Percentiles rank a stretch among this genome's conserved stretches.
phyloP scores from a whole-genome alignment of 2,797 vertebrate genomes.

The Rhinogobio ventralis region DNA sequence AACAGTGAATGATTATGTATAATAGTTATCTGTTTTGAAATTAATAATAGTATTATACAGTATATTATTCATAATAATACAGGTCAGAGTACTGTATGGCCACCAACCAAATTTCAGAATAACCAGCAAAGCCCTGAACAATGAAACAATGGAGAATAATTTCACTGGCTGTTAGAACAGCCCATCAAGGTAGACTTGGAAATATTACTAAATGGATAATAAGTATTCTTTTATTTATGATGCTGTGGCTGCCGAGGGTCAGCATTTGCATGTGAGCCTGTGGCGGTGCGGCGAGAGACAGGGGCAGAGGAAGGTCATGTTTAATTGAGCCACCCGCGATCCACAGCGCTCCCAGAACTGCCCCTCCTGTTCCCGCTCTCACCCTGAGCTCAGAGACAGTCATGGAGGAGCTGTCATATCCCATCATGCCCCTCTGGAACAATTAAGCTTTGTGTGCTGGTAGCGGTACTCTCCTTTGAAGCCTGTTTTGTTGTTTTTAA shows the following conservation, averaged over 20 bases:
- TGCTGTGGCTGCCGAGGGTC: conserved; percentile 83
- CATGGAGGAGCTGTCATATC: conserved; percentile 35
- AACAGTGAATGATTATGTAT: not conserved
- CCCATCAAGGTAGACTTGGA: conserved; percentile 51
- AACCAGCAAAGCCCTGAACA: not conserved
- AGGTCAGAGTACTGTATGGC: not conserved
- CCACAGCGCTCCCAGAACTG: conserved; percentile 36
- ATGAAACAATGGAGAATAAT: conserved; percentile 47
- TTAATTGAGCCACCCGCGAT: conserved; percentile 83
- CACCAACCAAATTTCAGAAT: not conserved
- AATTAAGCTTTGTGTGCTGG: conserved; percentile 33
- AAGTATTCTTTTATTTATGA: conserved; percentile 83
- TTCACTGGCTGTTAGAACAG: conserved; percentile 49
- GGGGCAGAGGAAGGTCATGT: conserved; percentile 88
- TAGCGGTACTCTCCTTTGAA: conserved; percentile 2
- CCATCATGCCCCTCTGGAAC: conserved; percentile 46
- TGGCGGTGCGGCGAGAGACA: conserved; percentile 86
- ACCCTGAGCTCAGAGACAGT: conserved; percentile 25
- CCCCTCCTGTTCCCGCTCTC: conserved; percentile 34
- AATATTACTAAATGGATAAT: conserved; percentile 69
- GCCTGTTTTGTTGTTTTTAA: not conserved
- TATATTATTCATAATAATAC: not conserved
- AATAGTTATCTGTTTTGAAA: not conserved
- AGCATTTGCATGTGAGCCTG: conserved; percentile 81
- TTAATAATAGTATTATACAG: not conserved